phyloP scores from a whole-genome alignment of 2,888 invertebrate genomes.

The Nycteola revayana region DNA sequence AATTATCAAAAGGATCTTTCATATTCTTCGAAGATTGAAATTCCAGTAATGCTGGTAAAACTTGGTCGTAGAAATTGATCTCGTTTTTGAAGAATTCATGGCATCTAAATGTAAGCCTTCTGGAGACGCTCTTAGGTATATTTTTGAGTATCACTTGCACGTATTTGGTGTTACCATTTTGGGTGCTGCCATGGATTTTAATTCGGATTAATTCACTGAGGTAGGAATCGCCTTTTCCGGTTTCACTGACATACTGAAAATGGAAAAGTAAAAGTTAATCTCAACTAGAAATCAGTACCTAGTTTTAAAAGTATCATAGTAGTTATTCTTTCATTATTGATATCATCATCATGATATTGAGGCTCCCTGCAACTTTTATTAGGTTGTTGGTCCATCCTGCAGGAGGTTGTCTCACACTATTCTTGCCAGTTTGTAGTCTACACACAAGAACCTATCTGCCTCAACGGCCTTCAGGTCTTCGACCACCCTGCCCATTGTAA shows the following conservation, averaged over 20 bases:
- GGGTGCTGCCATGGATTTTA: conserved; percentile 70
- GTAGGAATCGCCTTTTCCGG: conserved; percentile 86
- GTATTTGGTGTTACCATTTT: conserved; percentile 40
- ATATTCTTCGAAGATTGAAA: conserved; percentile 62
- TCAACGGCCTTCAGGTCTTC: too few relatives aligned
- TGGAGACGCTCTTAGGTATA: conserved; percentile 84
- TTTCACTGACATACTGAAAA: conserved; percentile 65
- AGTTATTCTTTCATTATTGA: too few relatives aligned
- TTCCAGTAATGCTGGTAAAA: conserved; percentile 67
- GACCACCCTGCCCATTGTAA: too few relatives aligned
- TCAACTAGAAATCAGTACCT: too few relatives aligned
- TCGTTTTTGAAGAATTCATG: conserved; percentile 87
- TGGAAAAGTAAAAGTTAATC: too few relatives aligned
- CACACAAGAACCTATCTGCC: too few relatives aligned
- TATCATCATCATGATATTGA: too few relatives aligned
- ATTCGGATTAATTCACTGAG: conserved; percentile 84
- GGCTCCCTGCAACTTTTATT: too few relatives aligned
- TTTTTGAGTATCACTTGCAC: conserved; percentile 84
- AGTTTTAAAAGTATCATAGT: too few relatives aligned
- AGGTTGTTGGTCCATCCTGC: too few relatives aligned
- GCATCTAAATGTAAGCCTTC: conserved; percentile 84
- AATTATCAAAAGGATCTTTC: conserved; percentile 76
- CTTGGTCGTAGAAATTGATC: conserved; percentile 83
- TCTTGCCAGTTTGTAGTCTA: too few relatives aligned
- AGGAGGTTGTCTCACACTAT: too few relatives aligned